Conservation (phyloP, 2,113 vertebrate species). For the Meleagris gallopavo region DNA sequence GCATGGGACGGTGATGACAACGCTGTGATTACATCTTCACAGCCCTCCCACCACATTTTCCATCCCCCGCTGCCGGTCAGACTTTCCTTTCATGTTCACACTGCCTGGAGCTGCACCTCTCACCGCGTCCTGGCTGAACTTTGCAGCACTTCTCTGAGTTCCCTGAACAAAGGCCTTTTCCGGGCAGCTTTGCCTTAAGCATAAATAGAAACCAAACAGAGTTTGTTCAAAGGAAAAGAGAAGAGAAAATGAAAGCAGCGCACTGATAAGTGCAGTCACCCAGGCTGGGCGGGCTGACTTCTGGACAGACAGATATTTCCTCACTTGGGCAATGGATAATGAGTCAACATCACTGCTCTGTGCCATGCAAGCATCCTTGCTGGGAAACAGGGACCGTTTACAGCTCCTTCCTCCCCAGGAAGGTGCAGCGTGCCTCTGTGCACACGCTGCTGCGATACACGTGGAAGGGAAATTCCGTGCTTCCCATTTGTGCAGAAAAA, state of each 20-base stretch:
- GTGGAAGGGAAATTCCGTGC: not conserved
- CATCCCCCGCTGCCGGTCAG: not conserved
- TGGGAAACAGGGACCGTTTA: not conserved
- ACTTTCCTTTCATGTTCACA: slow-evolving; percentile 26
- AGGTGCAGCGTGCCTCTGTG: not conserved
- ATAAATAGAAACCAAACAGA: slow-evolving; percentile 4
- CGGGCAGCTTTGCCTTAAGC: not conserved
- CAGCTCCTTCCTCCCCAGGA: not conserved
- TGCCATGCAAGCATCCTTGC: not conserved
- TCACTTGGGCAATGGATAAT: not conserved
- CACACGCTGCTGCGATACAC: rapidly evolving
- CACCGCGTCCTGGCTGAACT: not conserved
- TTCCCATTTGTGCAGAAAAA: not conserved
- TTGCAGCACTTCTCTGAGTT: not conserved
- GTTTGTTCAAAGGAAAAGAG: slow-evolving; percentile 17
- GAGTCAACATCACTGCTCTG: slow-evolving; percentile 47
- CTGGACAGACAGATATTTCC: slow-evolving; percentile 15
- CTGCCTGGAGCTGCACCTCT: not conserved
- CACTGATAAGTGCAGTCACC: not conserved
- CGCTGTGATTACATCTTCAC: slow-evolving; percentile 34
- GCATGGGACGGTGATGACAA: slow-evolving; percentile 10
- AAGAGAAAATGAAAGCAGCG: slow-evolving; percentile 72
- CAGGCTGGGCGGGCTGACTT: not conserved
- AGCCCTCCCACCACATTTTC: slow-evolving; percentile 36
- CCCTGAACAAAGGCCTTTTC: not conserved